Evolutionary conservation across 2,888 invertebrate genomes (phyloP).

Genomic region (Agriotes lineatus): DNA sequence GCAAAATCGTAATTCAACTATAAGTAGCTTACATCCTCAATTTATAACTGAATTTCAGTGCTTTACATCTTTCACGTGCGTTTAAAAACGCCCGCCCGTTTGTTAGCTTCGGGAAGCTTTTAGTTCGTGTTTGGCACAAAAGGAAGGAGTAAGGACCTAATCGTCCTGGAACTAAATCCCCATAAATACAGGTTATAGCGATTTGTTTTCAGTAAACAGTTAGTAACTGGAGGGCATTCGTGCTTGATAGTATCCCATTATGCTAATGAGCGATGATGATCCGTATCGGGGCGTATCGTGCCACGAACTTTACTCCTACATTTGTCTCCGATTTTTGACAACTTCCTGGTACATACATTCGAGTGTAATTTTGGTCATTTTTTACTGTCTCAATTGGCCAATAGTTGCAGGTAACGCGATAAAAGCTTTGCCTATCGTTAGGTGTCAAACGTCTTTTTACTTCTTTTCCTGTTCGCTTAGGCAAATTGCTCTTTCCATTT

Average conservation of each 20-base stretch:
- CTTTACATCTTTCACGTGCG: too few relatives aligned
- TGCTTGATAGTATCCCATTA: constrained; percentile 49
- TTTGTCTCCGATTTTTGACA: constrained; percentile 42
- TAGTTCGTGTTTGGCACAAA: constrained; percentile 3
- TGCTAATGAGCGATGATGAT: constrained; percentile 56
- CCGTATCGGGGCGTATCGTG: constrained; percentile 52
- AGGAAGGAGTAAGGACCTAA: constrained; percentile 12
- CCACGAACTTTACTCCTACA: constrained; percentile 41
- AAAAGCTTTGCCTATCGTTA: too few relatives aligned
- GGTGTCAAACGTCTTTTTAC: too few relatives aligned
- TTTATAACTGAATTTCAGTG: too few relatives aligned
- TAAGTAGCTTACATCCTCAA: too few relatives aligned
- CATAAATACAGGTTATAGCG: constrained; percentile 33
- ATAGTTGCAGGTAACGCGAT: too few relatives aligned
- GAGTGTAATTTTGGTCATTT: constrained; percentile 37
- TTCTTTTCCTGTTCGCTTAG: too few relatives aligned
- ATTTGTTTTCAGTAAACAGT: constrained; percentile 42
- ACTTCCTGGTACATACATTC: constrained; percentile 35
- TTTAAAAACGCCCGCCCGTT: not conserved
- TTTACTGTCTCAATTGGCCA: constrained; percentile 20
- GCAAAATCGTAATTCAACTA: too few relatives aligned
- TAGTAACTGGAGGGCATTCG: constrained; percentile 44
- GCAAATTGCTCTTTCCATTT: too few relatives aligned
- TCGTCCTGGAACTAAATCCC: constrained; percentile 26
- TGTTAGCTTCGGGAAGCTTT: constrained; percentile 5